Evolutionary conservation across 2,113 vertebrate species (phyloP).

Genomic region (Odocoileus virginianus): DNA sequence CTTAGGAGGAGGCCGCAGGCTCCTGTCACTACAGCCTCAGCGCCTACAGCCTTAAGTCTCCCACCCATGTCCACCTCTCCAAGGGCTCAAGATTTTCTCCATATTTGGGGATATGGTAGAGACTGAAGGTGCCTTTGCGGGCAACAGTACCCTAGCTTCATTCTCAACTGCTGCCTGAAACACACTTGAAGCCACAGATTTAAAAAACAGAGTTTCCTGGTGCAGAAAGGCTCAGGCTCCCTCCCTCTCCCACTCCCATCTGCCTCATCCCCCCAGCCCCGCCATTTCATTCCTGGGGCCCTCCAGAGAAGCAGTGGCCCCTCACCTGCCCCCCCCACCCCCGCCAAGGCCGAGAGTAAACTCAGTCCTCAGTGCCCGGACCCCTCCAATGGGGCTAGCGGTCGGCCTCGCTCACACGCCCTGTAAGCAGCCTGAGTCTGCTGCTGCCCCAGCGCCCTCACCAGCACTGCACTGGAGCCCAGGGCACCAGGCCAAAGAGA

Average conservation of each 20-base stretch:
- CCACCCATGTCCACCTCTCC: background rate
- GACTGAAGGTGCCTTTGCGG: background rate
- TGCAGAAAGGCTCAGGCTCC: background rate
- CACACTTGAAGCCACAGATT: background rate
- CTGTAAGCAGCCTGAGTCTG: background rate
- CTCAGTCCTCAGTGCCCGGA: background rate
- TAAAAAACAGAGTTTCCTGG: background rate
- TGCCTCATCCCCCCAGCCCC: background rate
- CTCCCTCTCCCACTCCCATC: background rate
- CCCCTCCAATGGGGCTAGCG: background rate
- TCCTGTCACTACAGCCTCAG: background rate
- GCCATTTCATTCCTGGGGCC: background rate
- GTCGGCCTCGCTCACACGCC: background rate
- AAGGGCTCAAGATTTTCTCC: slow-evolving; percentile 42
- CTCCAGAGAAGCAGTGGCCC: background rate
- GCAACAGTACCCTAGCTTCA: background rate
- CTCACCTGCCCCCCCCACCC: background rate
- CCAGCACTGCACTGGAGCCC: background rate
- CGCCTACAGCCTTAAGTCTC: background rate
- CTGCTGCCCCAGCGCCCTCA: background rate
- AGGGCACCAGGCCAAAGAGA: background rate
- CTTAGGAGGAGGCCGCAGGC: background rate
- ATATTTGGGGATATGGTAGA: background rate
- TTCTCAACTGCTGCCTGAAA: background rate
- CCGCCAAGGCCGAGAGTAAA: background rate